Evolutionary conservation across 2,113 vertebrate genomes (phyloP).

Genomic region (Campylorhamphus procurvoides): DNA sequence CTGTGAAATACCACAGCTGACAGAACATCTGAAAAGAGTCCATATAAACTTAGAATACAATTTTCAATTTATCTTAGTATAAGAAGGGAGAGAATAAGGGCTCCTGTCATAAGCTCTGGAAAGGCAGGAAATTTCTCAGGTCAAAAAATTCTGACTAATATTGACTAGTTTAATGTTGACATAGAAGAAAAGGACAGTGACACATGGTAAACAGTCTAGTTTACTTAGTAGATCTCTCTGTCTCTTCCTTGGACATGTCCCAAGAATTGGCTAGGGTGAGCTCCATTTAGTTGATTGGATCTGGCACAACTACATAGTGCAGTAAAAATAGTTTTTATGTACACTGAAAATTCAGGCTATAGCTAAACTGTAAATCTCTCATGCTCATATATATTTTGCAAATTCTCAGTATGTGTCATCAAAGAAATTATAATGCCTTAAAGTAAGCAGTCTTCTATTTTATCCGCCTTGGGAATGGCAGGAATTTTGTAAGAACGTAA

Average conservation of each 20-base stretch:
- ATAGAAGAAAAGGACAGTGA: neutral
- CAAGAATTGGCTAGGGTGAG: neutral
- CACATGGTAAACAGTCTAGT: neutral
- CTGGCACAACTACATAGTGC: neutral
- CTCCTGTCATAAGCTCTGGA: neutral
- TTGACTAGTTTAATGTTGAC: neutral
- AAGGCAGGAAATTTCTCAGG: neutral
- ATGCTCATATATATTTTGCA: neutral
- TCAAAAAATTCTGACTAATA: neutral
- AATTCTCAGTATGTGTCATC: neutral
- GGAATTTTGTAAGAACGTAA: neutral
- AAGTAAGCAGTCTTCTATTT: neutral
- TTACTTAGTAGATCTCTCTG: neutral
- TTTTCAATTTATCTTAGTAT: neutral
- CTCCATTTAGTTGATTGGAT: neutral
- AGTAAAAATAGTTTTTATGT: neutral
- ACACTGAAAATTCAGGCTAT: neutral
- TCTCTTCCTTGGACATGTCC: neutral
- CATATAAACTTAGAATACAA: neutral
- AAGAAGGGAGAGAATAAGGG: neutral
- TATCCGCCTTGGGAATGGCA: neutral
- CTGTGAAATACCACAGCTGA: neutral
- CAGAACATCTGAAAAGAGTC: neutral
- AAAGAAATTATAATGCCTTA: neutral
- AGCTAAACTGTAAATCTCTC: neutral